Evolutionary conservation across 2,888 invertebrate species (phyloP), one percentile per base, ranked within the genome.

Genomic region (Leucoma salicis): DNA sequence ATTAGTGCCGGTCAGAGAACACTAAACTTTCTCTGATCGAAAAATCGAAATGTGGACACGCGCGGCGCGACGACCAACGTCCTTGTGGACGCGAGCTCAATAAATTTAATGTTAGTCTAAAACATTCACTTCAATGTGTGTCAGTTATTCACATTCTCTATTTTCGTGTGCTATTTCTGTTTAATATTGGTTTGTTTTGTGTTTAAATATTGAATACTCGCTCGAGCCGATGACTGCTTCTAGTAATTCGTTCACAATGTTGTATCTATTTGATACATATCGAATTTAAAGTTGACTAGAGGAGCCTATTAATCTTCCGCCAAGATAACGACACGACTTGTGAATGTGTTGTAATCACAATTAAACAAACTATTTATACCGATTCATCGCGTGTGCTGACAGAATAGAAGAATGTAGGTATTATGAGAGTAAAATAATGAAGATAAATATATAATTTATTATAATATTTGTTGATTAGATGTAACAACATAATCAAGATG

Each of bases 81-180:
- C 46, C 40, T 48, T 46, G 54, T 55, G n/a, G 57, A 42, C 37
- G 34, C 37, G 36, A 42, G 44, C 54, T 42, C 59, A 66, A 73
- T 73, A 70, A 68, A 70, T 69, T 63, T 56, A 67, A 74, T 74
- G 59, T 61, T 49, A 45, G 53, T 38, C 48, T 49, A 54, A 56
- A 70, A 54, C 60, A 53, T 39, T 25, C 45, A 31, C n/a, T 44
- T 46, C 43, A 69, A 79, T 68, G 68, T 81, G 76, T 82, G 80
- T 78, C 81, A 80, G 73, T 71, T 76, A 70, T 74, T 76, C 70
- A 57, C 70, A 74, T 71, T 70, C 57, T 74, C 69, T 78, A 75
- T 74, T 74, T 76, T 70, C 68, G 67, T 62, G 54, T 59, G 64
- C 74, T 80, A 79, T 81, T 82, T 72, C 50, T 63, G 70, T 67